Base-by-base conservation (phyloP, 2,888 invertebrate genomes). In the Parelbella ahira region DNA sequence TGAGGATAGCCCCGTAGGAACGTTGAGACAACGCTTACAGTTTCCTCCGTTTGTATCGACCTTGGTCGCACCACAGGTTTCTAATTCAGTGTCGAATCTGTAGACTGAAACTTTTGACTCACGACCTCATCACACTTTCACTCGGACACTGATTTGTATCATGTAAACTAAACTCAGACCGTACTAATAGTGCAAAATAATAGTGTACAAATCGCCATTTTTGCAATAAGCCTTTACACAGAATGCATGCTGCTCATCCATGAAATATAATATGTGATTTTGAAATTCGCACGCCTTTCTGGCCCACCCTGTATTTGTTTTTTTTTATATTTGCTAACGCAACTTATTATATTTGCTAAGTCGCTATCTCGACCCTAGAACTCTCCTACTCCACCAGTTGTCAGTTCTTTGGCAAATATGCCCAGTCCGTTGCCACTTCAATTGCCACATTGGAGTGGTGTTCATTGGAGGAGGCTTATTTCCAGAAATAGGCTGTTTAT, bases 1-100 rank as follows among this genome's bases (percentile, higher is more conserved):
- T 23, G 42, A 34, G 50, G 49, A 49, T 49, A 19, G 29, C 42
- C 37, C 32, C 34, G 48, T 24, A 43, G 44, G 2, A 44, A 48
- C 8, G 33, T 10, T n/a, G 9, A 11, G 32, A 32, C 32, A 6
- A 20, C 20, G 32, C 33, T 33, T 33, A 33, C 20, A 32, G 8
- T 30, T 18, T 21, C 20, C 28, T 28, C 28, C 8, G 8, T 28
- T 13, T 10, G 11, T 28, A 12, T 13, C 7, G 15, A 7, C 15
- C 15, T 28, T 15, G 28, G 13, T 4, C 28, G 28, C 15, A 9
- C 15, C 13, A 8, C 5, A 15, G 28, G 27, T 27, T 27, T 27
- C 8, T 28, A n/a, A 28, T 28, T 28, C 11, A 28, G 7, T 9
- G 12, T 29, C 11, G n/a, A 24, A 28, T 15, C 13, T 10, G 28